Percentiles rank a stretch among this genome's conserved stretches.
Evolutionary conservation across 1,140 invertebrate genomes (phyloP).

Genomic region (Drosophila tropicalis): DNA sequence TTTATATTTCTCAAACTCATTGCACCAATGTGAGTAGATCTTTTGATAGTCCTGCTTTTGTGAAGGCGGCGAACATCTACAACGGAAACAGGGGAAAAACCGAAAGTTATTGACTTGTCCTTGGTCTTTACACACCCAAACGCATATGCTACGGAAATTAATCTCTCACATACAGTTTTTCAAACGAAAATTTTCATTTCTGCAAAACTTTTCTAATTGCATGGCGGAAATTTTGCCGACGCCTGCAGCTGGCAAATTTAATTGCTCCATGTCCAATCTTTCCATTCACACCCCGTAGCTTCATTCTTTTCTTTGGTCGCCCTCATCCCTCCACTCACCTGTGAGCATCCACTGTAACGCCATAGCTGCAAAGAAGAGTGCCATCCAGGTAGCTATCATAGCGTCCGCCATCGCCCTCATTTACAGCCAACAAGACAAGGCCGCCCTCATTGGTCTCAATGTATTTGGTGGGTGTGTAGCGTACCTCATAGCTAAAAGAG

Average conservation of each 20-base stretch:
- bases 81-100: conserved; percentile 21
- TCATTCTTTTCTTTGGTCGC: no score
- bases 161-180: conserved; percentile 4
- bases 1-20: conserved; percentile 92
- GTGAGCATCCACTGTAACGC: conserved; percentile 89
- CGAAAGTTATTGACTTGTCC: conserved; percentile 45
- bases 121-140: conserved; percentile 1
- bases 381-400: conserved; percentile 89
- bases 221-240: conserved; percentile 12
- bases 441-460: conserved; percentile 89
- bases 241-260: conserved; percentile 33
- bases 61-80: conserved; percentile 87
- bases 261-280: conserved; percentile 1
- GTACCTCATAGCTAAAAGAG: conserved; percentile 77
- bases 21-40: conserved; percentile 91
- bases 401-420: conserved; percentile 88
- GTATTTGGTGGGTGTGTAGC: conserved; percentile 87
- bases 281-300: neutral
- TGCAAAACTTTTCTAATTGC: conserved; percentile 41
- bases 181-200: conserved; percentile 6
- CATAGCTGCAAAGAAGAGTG: conserved; percentile 88
- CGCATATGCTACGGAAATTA: conserved; percentile 34
- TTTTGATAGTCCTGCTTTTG: conserved; percentile 89
- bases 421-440: conserved; percentile 88
- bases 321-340: conserved; percentile 80